Percentiles rank a stretch among this genome's conserved stretches.
These are phyloP conservation scores for Philopedon plagiatum DNA, from an alignment of 2,888 invertebrate species.

Conservation along the genomic window DNA sequence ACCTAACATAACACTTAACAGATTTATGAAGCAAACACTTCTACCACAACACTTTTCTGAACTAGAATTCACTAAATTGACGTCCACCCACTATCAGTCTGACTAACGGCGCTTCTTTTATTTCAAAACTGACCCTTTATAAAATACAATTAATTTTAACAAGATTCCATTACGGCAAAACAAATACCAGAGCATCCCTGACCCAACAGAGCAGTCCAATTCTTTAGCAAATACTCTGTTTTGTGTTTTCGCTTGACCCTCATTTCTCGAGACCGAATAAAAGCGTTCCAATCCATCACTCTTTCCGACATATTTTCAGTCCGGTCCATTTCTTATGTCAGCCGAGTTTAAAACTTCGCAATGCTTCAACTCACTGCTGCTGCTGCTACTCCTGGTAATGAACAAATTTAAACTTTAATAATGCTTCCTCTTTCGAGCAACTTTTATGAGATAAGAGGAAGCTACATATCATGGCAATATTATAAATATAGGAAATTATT, in stretches of 20 bases:
- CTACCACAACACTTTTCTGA: too few species aligned
- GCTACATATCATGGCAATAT: constrained; percentile 25
- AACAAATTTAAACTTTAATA: constrained; percentile 51
- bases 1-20: too few species aligned
- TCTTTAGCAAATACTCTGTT: constrained; percentile 22
- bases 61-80: too few species aligned
- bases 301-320: constrained; percentile 54
- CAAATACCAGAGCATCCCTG: constrained; percentile 16
- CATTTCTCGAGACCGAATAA: constrained; percentile 52
- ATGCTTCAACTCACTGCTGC: constrained; percentile 11
- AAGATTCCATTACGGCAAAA: constrained; percentile 16
- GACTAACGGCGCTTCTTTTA: not conserved
- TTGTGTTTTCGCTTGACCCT: constrained; percentile 17
- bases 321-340: constrained; percentile 30
- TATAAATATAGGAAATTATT: constrained; percentile 36
- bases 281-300: constrained; percentile 60
- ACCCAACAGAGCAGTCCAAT: not conserved
- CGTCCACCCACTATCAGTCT: too few species aligned
- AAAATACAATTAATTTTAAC: constrained; percentile 16
- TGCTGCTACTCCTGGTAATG: constrained; percentile 37
- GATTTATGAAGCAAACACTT: too few species aligned
- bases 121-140: not conserved
- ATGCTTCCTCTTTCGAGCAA: constrained; percentile 21
- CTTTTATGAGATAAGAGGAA: constrained; percentile 27
- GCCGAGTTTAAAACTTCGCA: constrained; percentile 49